Base-by-base conservation (phyloP, 2,113 vertebrate genomes). In the Haemorhous mexicanus region DNA sequence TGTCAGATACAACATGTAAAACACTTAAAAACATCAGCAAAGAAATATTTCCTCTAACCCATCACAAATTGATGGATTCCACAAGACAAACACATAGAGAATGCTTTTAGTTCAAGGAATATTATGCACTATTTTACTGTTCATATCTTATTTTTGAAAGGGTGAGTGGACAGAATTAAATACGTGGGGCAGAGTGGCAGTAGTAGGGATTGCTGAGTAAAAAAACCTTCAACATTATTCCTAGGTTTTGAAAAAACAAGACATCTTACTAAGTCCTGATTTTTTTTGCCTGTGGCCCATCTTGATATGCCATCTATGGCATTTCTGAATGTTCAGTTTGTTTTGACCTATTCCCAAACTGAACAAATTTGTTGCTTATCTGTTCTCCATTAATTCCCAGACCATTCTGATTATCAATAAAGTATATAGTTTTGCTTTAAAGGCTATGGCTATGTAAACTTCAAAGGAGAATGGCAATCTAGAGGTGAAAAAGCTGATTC, bases 171-270 rank as follows among this genome's bases (percentile, higher is more conserved):
- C 46, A 5, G 13, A 74, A 32, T 17, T 72, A 87, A 61, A 64
- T 33, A 37, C 0, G 0, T 49, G 9, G 19, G 6, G 4, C 28
- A 15, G 2, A 1, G 12, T 52, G 3, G 16, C 6, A 17, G 15
- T 20, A 22, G 16, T 61, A 13, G 26, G 9, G 15, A 11, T 20
- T 47, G 20, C n/a, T 58, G 26, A 39, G 23, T 58, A 14, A 47
- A 69, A 58, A 50, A 26, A 1, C 0, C 2, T 20, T 41, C n/a
- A 64, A 8, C 8, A 61, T 52, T 64, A 35, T 63, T 76, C 30
- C 30, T 44, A 41, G 4, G 2, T 69, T 90, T 81, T 82, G 30
- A 64, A 90, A 89, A 86, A 73, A 27, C 10, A 83, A 61, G 13
- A 73, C 6, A 52, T 5, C 4, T 33, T 61, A 63, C 3, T 35